Evolutionary conservation across 2,888 invertebrate species (phyloP), one percentile per base, ranked within the genome.

Genomic region (Chouioia cunea): DNA sequence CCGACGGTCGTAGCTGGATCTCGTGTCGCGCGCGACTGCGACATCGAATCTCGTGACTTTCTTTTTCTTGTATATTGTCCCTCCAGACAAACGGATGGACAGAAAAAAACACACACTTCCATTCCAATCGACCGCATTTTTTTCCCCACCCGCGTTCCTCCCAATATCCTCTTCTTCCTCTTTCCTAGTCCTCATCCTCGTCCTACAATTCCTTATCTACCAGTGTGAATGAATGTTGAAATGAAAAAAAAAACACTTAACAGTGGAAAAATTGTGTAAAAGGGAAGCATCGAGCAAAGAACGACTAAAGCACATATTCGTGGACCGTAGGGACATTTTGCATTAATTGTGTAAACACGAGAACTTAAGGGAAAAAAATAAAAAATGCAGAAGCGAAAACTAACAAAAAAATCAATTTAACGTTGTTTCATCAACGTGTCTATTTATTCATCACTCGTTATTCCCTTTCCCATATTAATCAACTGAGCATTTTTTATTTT

Each of bases 281-380:
- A 75, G 75, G 77, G 77, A 77, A 81, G 78, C 80, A 79, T 81
- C 79, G 80, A 82, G 79, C 77, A 79, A 79, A 80, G 79, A 80
- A 80, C 80, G 80, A 80, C 78, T 80, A 79, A 80, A 80, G 80
- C 81, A 83, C 81, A 82, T 79, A 81, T 83, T 83, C 82, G 82
- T 83, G 83, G 81, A 84, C 81, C 80, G 83, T 82, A 84, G 83
- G 81, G 82, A 84, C 81, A 84, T 83, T 84, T 84, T 84, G 83
- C 83, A 82, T 83, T 84, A 82, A 85, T 83, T 83, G 82, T 82
- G 81, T 83, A 82, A 81, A 81, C 80, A 79, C 79, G 79, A 80
- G 77, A 79, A 79, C 77, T 77, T 78, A 78, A 79, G 78, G 77
- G 77, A 78, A 75, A 78, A n/a, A 80, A 76, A 76, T 79, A 77